Conservation (phyloP, 2,797 vertebrate species). For the Sternotherus odoratus region DNA sequence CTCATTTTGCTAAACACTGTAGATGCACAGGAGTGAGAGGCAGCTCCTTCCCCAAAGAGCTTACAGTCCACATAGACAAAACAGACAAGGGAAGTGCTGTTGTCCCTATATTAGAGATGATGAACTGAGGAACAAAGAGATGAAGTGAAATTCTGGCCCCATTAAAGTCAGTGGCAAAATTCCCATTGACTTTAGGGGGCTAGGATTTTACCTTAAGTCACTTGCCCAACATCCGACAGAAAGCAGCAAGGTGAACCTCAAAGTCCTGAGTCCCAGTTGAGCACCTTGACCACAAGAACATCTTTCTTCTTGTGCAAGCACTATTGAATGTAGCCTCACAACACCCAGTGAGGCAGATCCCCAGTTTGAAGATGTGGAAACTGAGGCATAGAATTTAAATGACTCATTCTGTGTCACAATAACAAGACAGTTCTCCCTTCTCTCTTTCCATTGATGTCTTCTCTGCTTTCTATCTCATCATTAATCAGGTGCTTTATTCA, state of each 20-base stretch:
- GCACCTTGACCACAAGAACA: background rate
- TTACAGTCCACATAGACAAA: background rate
- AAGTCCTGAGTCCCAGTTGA: background rate
- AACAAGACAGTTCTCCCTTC: background rate
- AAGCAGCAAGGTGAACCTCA: background rate
- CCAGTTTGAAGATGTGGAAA: background rate
- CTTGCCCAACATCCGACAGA: background rate
- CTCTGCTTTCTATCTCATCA: background rate
- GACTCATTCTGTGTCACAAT: background rate
- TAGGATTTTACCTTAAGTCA: background rate
- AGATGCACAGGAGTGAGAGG: background rate
- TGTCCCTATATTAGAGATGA: background rate
- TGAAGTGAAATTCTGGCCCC: background rate
- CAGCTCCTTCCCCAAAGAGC: background rate
- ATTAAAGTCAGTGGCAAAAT: background rate
- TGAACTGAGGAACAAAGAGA: background rate
- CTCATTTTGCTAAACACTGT: background rate
- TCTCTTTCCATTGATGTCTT: background rate
- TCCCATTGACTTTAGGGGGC: background rate
- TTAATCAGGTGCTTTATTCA: background rate
- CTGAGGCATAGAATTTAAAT: background rate
- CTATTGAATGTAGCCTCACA: background rate
- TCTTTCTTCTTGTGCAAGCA: background rate
- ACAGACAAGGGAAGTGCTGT: background rate
- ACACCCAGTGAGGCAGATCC: background rate